These are phyloP conservation scores for Asobara japonica DNA, from an alignment of 1,140 invertebrate species.

Conservation along the genomic window DNA sequence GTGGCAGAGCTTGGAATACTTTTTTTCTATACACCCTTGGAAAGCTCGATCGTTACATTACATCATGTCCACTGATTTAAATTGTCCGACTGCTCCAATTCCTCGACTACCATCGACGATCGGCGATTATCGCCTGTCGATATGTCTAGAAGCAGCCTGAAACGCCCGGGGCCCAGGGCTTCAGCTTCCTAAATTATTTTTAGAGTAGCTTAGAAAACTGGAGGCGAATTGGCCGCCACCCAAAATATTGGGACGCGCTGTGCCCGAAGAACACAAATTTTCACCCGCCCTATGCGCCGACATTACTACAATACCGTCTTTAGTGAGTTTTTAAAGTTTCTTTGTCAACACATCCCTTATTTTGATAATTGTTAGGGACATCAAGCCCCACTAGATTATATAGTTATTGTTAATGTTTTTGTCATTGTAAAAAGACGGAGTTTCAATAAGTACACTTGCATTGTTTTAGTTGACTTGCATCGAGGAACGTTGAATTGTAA, in stretches of 20 bases:
- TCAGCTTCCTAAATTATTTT: conserved; percentile 14
- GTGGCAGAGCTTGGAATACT: too few species aligned
- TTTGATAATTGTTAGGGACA: neutral
- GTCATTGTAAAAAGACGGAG: too few species aligned
- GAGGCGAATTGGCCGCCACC: conserved; percentile 21
- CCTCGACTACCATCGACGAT: neutral
- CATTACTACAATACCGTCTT: neutral
- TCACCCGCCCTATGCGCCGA: neutral
- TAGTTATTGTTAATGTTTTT: too few species aligned
- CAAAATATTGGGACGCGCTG: conserved; percentile 20
- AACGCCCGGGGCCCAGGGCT: neutral
- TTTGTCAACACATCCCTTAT: neutral
- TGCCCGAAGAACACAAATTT: neutral
- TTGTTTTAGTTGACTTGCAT: too few species aligned
- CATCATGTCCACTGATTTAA: neutral
- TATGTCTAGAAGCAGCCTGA: neutral
- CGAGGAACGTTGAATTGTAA: too few species aligned
- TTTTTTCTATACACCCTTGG: too few species aligned
- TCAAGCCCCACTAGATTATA: too few species aligned
- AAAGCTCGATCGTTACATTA: too few species aligned
- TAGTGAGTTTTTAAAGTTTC: neutral
- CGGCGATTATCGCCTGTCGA: neutral
- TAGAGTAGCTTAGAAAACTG: conserved; percentile 28
- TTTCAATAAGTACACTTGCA: too few species aligned
- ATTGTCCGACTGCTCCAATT: neutral